Percentiles rank a stretch among this genome's conserved stretches.
These are phyloP conservation scores for Trachythela sp. DNA, from an alignment of 64 coral and sea anemone genomes.

Conservation along the genomic window DNA sequence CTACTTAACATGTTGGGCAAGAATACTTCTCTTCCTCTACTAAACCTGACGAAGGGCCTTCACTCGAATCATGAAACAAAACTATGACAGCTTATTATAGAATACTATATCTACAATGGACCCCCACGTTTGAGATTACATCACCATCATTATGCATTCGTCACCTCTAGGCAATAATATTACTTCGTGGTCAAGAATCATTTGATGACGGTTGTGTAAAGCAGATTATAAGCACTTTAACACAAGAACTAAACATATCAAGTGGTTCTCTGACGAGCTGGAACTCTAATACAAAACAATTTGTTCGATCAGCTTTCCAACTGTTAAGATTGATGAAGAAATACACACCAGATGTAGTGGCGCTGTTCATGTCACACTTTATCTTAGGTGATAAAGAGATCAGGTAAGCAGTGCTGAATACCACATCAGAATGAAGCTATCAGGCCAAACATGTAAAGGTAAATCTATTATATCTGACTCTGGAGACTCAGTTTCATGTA, in stretches of 20 bases:
- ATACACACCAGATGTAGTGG: slow-evolving; percentile 61
- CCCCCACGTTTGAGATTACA: too few relatives aligned
- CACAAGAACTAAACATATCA: slow-evolving; percentile 75
- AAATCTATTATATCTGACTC: too few relatives aligned
- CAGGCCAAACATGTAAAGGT: too few relatives aligned
- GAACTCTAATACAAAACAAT: slow-evolving; percentile 72
- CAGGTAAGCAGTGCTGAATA: slow-evolving; percentile 53
- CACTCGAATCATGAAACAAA: too few relatives aligned
- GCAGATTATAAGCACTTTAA: slow-evolving; percentile 47
- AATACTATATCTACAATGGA: too few relatives aligned
- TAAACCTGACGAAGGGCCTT: too few relatives aligned
- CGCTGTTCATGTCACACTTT: slow-evolving; percentile 86
- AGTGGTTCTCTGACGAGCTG: slow-evolving; percentile 57
- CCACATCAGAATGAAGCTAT: too few relatives aligned
- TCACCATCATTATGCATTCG: neutral
- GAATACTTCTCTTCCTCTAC: too few relatives aligned
- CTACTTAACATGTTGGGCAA: too few relatives aligned
- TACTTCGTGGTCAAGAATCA: slow-evolving; percentile 72
- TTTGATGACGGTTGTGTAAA: slow-evolving; percentile 46
- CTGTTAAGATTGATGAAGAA: slow-evolving; percentile 61
- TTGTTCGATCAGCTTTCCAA: slow-evolving; percentile 66
- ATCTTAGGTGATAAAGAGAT: slow-evolving; percentile 86
- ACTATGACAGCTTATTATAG: too few relatives aligned
- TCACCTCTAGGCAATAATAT: slow-evolving; percentile 66
- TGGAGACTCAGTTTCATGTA: too few relatives aligned